A percentile compares a stretch with the other conserved stretches of the same genome.
phyloP scores from a whole-genome alignment of 2,888 invertebrate genomes.

The Malacosoma neustria region DNA sequence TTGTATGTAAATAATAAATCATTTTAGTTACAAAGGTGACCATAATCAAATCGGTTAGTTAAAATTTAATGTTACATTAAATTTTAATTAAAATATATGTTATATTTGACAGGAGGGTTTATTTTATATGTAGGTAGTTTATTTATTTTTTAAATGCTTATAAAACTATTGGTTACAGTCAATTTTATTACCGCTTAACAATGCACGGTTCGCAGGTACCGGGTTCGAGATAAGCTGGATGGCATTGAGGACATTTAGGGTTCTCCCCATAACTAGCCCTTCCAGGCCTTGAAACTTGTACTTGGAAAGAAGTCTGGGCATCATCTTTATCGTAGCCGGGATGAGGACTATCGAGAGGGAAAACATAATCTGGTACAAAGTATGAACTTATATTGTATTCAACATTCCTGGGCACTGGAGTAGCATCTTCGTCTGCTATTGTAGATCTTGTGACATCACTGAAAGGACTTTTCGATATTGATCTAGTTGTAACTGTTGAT shows the following conservation, averaged over 20 bases:
- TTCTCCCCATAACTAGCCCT: slow-evolving; percentile 74
- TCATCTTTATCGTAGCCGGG: slow-evolving; percentile 73
- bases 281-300: slow-evolving; percentile 63
- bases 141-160: too few species aligned
- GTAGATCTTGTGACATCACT: slow-evolving; percentile 44
- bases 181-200: slow-evolving; percentile 53
- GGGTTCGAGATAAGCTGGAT: slow-evolving; percentile 76
- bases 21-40: too few species aligned
- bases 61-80: too few species aligned
- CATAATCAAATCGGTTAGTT: too few species aligned
- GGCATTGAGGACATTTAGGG: slow-evolving; percentile 77
- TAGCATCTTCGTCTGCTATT: slow-evolving; percentile 30
- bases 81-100: too few species aligned
- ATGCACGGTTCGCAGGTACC: slow-evolving; percentile 80
- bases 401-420: slow-evolving; percentile 37
- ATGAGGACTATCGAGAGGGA: slow-evolving; percentile 74
- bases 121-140: too few species aligned
- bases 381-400: slow-evolving; percentile 76
- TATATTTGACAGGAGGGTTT: too few species aligned
- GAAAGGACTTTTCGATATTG: slow-evolving; percentile 41
- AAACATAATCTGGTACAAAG: slow-evolving; percentile 76
- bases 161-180: too few species aligned
- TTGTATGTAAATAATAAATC: too few species aligned
- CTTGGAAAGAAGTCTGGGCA: slow-evolving; percentile 76
- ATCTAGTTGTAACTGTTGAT: slow-evolving; percentile 22